Conservation (phyloP, 2,888 invertebrate species). For the Athalia rosae region DNA sequence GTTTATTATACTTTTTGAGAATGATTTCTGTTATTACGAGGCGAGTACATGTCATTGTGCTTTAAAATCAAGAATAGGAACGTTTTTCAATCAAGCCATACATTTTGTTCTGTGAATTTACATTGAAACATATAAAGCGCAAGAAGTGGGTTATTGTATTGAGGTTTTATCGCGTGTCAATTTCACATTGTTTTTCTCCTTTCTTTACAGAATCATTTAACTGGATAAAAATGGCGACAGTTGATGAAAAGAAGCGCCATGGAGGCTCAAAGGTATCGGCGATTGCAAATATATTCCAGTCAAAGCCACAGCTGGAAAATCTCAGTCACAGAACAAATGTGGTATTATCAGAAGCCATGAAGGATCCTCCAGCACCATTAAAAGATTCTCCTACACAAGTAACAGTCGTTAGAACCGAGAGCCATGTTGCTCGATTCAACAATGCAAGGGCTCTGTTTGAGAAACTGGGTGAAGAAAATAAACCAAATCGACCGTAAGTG, state of each 20-base stretch:
- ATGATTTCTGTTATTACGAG: slow-evolving; percentile 28
- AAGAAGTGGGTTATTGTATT: neutral
- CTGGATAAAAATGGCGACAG: slow-evolving; percentile 75
- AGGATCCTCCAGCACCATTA: slow-evolving; percentile 73
- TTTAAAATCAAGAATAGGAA: too few relatives aligned
- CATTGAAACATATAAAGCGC: neutral
- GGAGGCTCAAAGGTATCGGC: slow-evolving; percentile 91
- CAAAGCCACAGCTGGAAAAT: slow-evolving; percentile 72
- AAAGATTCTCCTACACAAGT: slow-evolving; percentile 76
- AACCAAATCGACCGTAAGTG: slow-evolving; percentile 72
- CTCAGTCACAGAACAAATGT: slow-evolving; percentile 65
- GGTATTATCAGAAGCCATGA: slow-evolving; percentile 63
- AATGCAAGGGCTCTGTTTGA: slow-evolving; percentile 94
- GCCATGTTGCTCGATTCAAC: slow-evolving; percentile 93
- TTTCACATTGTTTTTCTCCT: slow-evolving; percentile 2
- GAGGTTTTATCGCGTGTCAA: neutral
- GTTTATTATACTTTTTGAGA: neutral
- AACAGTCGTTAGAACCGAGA: slow-evolving; percentile 89
- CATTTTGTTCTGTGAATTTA: neutral
- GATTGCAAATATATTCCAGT: slow-evolving; percentile 93
- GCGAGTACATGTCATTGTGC: neutral
- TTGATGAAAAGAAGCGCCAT: slow-evolving; percentile 80
- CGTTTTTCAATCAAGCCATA: too few relatives aligned
- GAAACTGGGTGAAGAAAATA: slow-evolving; percentile 87
- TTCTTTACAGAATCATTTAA: slow-evolving; percentile 9